These are phyloP conservation scores for Lottia gigantea DNA, from an alignment of 2,888 invertebrate species.

Conservation along the genomic window DNA sequence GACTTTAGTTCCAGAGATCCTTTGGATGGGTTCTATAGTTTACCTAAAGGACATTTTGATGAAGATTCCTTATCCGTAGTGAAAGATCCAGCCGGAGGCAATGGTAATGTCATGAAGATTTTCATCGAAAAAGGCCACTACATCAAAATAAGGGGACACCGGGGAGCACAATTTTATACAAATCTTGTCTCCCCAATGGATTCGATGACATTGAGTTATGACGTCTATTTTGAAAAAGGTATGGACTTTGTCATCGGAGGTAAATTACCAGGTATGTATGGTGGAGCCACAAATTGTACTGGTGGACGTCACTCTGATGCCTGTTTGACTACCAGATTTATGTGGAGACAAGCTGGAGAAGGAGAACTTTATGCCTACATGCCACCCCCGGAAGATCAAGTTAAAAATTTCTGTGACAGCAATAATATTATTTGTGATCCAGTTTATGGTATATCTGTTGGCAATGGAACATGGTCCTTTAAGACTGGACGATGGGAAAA, in stretches of 20 bases:
- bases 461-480: constrained; percentile 24
- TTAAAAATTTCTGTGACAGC: constrained; percentile 23
- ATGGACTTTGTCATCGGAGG: constrained; percentile 36
- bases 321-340: constrained; percentile 31
- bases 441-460: constrained; percentile 15
- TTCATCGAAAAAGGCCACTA: constrained; percentile 32
- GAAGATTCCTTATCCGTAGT: constrained; percentile 35
- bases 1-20: not conserved
- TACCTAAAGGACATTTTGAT: constrained; percentile 15
- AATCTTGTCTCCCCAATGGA: constrained; percentile 28
- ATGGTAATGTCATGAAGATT: constrained; percentile 37
- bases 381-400: constrained; percentile 13
- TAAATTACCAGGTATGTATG: constrained; percentile 31
- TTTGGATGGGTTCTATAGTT: not conserved
- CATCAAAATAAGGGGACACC: constrained; percentile 12
- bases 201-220: constrained; percentile 33
- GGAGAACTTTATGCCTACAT: constrained; percentile 34
- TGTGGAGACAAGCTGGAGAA: constrained; percentile 29
- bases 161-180: constrained; percentile 43
- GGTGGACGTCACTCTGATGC: constrained; percentile 26
- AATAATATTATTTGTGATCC: constrained; percentile 23
- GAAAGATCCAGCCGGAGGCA: constrained; percentile 33
- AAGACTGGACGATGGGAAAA: constrained; percentile 26
- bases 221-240: constrained; percentile 32
- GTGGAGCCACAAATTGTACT: constrained; percentile 27